Percentiles rank a stretch among this genome's conserved stretches.
These are phyloP conservation scores for Drosophila neonasuta DNA, from an alignment of 2,888 invertebrate genomes.

Conservation along the genomic window DNA sequence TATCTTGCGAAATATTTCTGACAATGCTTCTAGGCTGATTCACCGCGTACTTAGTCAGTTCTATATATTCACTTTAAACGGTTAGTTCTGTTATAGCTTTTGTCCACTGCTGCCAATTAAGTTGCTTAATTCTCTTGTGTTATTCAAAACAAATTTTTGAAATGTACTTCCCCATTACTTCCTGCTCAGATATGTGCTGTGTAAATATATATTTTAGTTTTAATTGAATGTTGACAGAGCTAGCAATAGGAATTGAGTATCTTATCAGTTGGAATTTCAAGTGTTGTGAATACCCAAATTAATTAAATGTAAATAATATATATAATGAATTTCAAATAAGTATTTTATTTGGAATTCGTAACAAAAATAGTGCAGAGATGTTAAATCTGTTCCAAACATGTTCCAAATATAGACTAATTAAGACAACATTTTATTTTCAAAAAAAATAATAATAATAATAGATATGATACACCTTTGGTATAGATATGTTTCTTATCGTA, in stretches of 20 bases:
- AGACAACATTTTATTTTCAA: neutral
- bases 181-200: neutral
- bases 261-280: constrained; percentile 11
- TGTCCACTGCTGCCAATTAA: constrained; percentile 2
- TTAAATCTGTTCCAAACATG: neutral
- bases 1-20: constrained; percentile 21
- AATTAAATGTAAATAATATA: neutral
- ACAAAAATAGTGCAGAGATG: neutral
- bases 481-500: constrained; percentile 5
- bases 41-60: constrained; percentile 28
- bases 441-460: neutral
- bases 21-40: constrained; percentile 24
- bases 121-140: constrained; percentile 4
- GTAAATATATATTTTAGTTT: neutral
- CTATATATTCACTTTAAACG: constrained; percentile 12
- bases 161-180: neutral
- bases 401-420: neutral
- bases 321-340: neutral
- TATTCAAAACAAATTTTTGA: neutral
- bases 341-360: neutral
- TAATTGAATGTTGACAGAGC: neutral
- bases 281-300: neutral
- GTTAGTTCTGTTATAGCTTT: constrained; percentile 12
- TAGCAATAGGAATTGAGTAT: neutral
- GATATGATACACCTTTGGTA: neutral